These are phyloP conservation scores for Lamprotornis superbus DNA, from an alignment of 2,113 vertebrate genomes.

Conservation along the genomic window DNA sequence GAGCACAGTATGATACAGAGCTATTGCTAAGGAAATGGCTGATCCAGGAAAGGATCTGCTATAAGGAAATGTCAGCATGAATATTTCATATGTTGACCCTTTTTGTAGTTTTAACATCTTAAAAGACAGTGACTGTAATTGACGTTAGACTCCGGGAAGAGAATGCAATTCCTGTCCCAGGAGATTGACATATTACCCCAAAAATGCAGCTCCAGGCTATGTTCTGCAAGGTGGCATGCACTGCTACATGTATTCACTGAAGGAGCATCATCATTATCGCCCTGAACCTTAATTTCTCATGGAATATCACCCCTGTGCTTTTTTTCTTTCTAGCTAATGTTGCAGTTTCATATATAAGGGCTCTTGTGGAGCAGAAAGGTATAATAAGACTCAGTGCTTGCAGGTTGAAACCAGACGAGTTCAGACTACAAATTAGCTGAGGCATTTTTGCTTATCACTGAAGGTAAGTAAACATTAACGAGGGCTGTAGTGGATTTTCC, in stretches of 20 bases:
- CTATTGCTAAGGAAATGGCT: conserved; percentile 4
- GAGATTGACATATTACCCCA: not conserved
- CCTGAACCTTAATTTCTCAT: conserved; percentile 3
- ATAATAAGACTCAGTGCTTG: not conserved
- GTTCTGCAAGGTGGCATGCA: conserved; percentile 5
- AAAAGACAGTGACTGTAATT: conserved; percentile 37
- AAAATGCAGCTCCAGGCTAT: conserved; percentile 16
- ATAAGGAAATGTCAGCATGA: conserved; percentile 59
- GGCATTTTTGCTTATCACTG: conserved; percentile 12
- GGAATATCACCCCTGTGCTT: not conserved
- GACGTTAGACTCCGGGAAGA: not conserved
- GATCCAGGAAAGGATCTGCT: not conserved
- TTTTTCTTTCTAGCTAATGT: not conserved
- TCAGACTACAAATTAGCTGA: conserved; percentile 20
- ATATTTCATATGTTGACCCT: conserved; percentile 61
- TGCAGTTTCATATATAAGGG: not conserved
- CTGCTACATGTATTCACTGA: not conserved
- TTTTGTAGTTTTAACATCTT: conserved; percentile 29
- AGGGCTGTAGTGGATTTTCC: conserved; percentile 37
- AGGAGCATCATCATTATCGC: not conserved
- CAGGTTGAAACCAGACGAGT: not conserved
- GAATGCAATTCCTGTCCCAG: not conserved
- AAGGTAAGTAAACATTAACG: conserved; percentile 27
- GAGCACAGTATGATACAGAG: not conserved
- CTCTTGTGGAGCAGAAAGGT: not conserved